Evolutionary conservation across 2,888 invertebrate genomes (phyloP).

Genomic region (Drosophila phalerata): DNA sequence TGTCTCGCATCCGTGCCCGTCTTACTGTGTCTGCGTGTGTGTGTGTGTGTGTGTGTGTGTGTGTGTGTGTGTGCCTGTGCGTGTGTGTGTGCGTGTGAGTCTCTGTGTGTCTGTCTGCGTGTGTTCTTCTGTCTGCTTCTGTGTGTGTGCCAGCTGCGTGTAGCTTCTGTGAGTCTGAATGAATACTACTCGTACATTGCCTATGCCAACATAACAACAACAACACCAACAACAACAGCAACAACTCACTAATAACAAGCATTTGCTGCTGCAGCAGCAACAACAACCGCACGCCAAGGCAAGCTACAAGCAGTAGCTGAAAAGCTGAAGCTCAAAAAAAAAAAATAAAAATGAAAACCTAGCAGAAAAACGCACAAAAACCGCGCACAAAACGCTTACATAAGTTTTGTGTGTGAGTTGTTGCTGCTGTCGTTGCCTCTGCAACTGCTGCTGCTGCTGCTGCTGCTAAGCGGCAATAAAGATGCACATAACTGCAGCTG

Average conservation of each 20-base stretch:
- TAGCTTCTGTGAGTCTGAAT: slow-evolving; percentile 39
- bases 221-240: slow-evolving; percentile 18
- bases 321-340: slow-evolving; percentile 6
- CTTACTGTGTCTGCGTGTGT: slow-evolving; percentile 27
- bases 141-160: slow-evolving; percentile 68
- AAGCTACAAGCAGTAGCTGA: neutral
- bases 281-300: slow-evolving; percentile 11
- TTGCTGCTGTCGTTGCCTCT: slow-evolving; percentile 10
- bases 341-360: slow-evolving; percentile 15
- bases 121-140: slow-evolving; percentile 40
- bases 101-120: slow-evolving; percentile 24
- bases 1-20: slow-evolving; percentile 41
- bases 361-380: slow-evolving; percentile 52
- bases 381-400: slow-evolving; percentile 74
- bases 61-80: slow-evolving; percentile 11
- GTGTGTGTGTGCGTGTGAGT: slow-evolving; percentile 9
- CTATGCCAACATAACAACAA: slow-evolving; percentile 28
- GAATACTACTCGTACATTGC: slow-evolving; percentile 26
- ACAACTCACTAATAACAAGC: slow-evolving; percentile 26
- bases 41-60: slow-evolving; percentile 24
- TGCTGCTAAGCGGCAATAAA: slow-evolving; percentile 43
- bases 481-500: slow-evolving; percentile 31
- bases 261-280: slow-evolving; percentile 1
- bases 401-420: slow-evolving; percentile 59
- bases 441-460: slow-evolving; percentile 8